A percentile compares a stretch with the other conserved stretches of the same genome.
These are phyloP conservation scores for Drosophila lini DNA, from an alignment of 1,140 invertebrate genomes.

Conservation along the genomic window DNA sequence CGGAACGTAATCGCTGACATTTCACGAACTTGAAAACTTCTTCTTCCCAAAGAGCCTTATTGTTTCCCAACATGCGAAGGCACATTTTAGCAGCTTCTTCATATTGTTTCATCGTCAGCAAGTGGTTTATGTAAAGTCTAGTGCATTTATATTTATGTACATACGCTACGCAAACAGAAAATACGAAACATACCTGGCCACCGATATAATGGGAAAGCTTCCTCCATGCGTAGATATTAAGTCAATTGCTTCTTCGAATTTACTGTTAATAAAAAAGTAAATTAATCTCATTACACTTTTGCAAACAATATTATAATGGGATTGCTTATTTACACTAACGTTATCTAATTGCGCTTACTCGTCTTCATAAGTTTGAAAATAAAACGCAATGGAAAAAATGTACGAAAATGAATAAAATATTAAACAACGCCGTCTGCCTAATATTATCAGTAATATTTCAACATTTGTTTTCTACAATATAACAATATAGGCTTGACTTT, in stretches of 20 bases:
- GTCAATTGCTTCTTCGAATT: constrained; percentile 91
- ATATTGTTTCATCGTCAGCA: constrained; percentile 90
- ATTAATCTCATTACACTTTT: background rate
- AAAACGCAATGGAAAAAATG: background rate
- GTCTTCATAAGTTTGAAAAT: background rate
- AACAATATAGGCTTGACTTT: no score
- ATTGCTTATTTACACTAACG: background rate
- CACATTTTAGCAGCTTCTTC: constrained; percentile 95
- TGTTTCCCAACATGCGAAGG: constrained; percentile 90
- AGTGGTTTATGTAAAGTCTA: constrained; percentile 92
- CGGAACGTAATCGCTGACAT: constrained; percentile 92
- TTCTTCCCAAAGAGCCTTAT: constrained; percentile 96
- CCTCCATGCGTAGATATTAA: constrained; percentile 86
- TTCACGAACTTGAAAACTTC: constrained; percentile 96
- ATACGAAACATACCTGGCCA: constrained; percentile 60
- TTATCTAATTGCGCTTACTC: background rate
- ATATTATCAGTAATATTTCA: background rate
- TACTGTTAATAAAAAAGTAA: constrained; percentile 82
- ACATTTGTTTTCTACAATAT: no score
- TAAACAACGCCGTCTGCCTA: background rate
- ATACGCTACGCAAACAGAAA: no score
- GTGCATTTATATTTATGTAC: background rate
- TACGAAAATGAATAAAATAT: background rate
- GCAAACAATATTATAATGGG: background rate
- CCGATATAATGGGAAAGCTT: constrained; percentile 75